phyloP scores from a whole-genome alignment of 1,140 invertebrate species.

The Oryctes rhinoceros region DNA sequence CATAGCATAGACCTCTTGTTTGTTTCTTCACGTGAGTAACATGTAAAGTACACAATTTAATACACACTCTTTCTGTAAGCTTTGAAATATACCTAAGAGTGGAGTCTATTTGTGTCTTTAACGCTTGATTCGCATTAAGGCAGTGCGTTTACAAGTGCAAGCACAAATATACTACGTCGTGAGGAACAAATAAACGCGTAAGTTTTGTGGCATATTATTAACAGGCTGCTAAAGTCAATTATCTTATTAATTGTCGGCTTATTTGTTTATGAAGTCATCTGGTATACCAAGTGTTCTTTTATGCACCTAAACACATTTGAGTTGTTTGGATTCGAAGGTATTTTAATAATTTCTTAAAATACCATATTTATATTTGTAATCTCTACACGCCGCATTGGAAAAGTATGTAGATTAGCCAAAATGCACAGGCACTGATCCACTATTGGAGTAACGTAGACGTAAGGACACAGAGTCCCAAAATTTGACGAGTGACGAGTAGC shows the following conservation, averaged over 20 bases:
- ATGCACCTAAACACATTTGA: background rate
- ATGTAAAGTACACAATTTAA: slow-evolving; percentile 35
- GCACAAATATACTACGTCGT: background rate
- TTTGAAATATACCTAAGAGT: background rate
- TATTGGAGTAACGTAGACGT: too few species aligned
- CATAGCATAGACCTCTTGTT: background rate
- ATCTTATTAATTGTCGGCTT: slow-evolving; percentile 8
- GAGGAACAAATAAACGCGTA: background rate
- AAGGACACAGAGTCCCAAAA: too few species aligned
- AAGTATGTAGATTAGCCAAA: too few species aligned
- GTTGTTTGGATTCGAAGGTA: background rate
- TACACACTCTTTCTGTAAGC: background rate
- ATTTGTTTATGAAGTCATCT: background rate
- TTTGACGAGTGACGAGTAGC: too few species aligned
- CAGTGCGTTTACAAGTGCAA: background rate
- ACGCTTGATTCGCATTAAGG: background rate
- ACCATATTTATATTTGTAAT: too few species aligned
- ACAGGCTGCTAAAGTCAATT: slow-evolving; percentile 19
- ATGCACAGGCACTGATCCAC: too few species aligned
- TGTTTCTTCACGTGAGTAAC: slow-evolving; percentile 24
- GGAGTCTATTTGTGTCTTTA: slow-evolving; percentile 21
- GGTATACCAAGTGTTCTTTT: background rate
- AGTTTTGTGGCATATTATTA: slow-evolving; percentile 21
- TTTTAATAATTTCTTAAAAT: background rate
- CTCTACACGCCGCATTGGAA: too few species aligned